Evolutionary conservation across 1,140 invertebrate genomes (phyloP).

Genomic region (Drosophila trapezifrons): DNA sequence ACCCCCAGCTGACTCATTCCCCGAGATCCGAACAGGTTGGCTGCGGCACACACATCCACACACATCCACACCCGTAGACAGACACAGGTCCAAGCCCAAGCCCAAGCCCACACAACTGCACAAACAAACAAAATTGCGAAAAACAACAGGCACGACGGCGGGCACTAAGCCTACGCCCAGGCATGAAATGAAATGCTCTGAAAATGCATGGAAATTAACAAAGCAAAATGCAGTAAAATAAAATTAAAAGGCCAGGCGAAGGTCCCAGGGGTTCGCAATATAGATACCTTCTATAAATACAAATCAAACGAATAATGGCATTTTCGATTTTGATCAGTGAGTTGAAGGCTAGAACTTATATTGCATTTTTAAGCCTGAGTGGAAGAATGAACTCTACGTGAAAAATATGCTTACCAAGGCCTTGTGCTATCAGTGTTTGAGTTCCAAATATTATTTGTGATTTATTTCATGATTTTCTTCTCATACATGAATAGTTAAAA

Average conservation of each 20-base stretch:
- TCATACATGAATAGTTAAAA: background rate
- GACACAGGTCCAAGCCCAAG: conserved; percentile 32
- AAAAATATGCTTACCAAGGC: background rate
- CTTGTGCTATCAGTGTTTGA: background rate
- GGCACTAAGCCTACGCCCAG: conserved; percentile 29
- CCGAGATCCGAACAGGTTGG: conserved; percentile 45
- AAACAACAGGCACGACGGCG: conserved; percentile 24
- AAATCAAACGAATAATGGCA: background rate
- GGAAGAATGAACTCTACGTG: background rate
- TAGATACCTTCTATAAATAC: conserved; percentile 22
- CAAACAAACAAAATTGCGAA: conserved; percentile 48
- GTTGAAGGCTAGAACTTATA: background rate
- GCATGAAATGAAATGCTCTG: conserved; percentile 35
- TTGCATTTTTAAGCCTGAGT: background rate
- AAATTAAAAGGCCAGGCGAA: conserved; percentile 13
- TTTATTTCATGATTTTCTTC: background rate
- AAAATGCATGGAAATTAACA: conserved; percentile 53
- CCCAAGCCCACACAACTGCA: conserved; percentile 37
- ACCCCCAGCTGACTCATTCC: conserved; percentile 47
- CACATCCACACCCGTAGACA: conserved; percentile 8
- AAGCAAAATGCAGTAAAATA: conserved; percentile 38
- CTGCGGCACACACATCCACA: conserved; percentile 29
- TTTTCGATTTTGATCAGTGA: background rate
- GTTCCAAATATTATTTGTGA: background rate
- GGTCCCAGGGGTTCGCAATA: conserved; percentile 3